phyloP scores from a whole-genome alignment of 1,140 invertebrate species.

The Prorops nasuta region DNA sequence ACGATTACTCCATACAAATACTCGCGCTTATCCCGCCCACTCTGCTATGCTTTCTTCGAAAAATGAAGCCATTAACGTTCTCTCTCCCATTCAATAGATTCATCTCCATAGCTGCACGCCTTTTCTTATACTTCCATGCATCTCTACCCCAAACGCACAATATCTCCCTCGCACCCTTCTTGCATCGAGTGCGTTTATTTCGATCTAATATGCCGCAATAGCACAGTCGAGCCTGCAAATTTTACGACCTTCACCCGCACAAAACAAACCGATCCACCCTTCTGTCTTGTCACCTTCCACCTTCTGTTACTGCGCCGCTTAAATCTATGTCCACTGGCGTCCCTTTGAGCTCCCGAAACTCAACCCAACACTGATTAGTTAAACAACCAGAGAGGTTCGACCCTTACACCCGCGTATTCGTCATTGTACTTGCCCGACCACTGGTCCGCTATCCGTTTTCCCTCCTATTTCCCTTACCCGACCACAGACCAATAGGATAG shows the following conservation, averaged over 20 bases:
- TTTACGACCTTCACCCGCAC: constrained; percentile 24
- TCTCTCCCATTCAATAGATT: too few species aligned
- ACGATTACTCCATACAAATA: constrained; percentile 5
- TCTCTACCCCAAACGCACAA: too few species aligned
- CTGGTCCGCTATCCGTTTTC: too few species aligned
- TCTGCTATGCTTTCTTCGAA: constrained; percentile 9
- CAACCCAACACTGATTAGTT: constrained; percentile 26
- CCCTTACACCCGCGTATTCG: constrained; percentile 15
- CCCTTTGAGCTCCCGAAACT: neutral
- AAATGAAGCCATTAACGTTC: constrained; percentile 23
- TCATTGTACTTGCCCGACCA: constrained; percentile 13
- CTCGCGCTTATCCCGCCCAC: constrained; percentile 4
- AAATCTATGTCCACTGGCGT: neutral
- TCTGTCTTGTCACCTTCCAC: constrained; percentile 6
- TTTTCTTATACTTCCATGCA: too few species aligned
- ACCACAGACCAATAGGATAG: too few species aligned
- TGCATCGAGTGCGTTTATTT: constrained; percentile 16
- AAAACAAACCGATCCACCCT: constrained; percentile 16
- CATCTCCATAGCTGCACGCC: constrained; percentile 5
- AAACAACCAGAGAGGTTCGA: constrained; percentile 24
- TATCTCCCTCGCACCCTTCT: constrained; percentile 22
- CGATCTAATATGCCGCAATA: too few species aligned
- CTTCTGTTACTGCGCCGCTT: neutral
- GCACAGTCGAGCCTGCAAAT: constrained; percentile 21
- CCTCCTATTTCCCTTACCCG: too few species aligned